These are phyloP conservation scores for Drosophila arawakana DNA, from an alignment of 1,140 invertebrate species.

Conservation along the genomic window DNA sequence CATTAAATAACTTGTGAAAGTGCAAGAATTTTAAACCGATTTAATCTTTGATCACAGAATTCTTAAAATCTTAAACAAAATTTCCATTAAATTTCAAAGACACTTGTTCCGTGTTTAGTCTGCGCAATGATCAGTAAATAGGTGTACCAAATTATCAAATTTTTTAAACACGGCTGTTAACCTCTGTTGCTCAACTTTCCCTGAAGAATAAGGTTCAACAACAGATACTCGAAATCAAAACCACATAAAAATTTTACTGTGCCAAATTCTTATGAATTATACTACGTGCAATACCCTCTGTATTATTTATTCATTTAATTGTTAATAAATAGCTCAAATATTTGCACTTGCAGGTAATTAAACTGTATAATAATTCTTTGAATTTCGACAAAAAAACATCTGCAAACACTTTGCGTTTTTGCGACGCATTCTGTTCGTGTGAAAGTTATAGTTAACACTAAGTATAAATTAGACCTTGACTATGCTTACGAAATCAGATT, in stretches of 20 bases:
- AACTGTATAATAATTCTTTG: constrained; percentile 7
- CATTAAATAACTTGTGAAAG: too few species aligned
- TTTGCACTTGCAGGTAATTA: constrained; percentile 36
- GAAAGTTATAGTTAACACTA: constrained; percentile 35
- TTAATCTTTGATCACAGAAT: too few species aligned
- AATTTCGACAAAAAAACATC: constrained; percentile 10
- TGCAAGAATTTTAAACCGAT: too few species aligned
- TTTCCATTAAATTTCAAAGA: too few species aligned
- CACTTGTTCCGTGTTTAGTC: too few species aligned
- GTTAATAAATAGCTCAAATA: constrained; percentile 32
- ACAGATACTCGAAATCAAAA: too few species aligned
- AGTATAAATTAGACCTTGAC: constrained; percentile 26
- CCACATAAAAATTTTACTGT: background rate
- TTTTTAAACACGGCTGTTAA: too few species aligned
- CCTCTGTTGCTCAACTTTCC: too few species aligned
- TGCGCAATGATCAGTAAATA: too few species aligned
- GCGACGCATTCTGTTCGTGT: constrained; percentile 6
- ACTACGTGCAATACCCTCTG: background rate
- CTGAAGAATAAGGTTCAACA: too few species aligned
- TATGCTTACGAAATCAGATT: constrained; percentile 33
- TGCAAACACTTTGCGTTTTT: constrained; percentile 33
- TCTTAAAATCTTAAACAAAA: too few species aligned
- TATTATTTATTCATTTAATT: constrained; percentile 28
- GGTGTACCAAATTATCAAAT: too few species aligned
- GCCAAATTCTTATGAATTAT: background rate